Conservation (phyloP, 2,888 invertebrate genomes). For the Harpalus rufipes region DNA sequence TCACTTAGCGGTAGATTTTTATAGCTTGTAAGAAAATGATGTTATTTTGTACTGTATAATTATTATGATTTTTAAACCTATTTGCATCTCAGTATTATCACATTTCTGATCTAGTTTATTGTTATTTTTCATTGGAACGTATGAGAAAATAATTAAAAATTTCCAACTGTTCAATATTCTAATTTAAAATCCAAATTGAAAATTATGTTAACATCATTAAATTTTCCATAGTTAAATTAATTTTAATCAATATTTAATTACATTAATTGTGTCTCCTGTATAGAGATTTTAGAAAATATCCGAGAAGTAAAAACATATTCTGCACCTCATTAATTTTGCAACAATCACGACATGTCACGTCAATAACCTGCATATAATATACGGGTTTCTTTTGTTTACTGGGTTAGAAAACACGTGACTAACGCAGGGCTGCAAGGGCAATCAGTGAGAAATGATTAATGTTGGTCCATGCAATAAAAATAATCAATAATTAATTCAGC, state of each 20-base stretch:
- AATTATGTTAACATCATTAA: neutral
- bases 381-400: constrained; percentile 28
- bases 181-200: neutral
- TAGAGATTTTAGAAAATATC: neutral
- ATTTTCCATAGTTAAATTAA: neutral
- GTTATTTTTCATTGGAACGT: too few species aligned
- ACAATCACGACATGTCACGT: neutral
- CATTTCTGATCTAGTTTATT: too few species aligned
- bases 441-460: constrained; percentile 36
- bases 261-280: neutral
- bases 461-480: constrained; percentile 35
- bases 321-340: constrained; percentile 8
- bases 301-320: neutral
- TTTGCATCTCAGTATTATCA: too few species aligned
- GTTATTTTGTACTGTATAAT: too few species aligned
- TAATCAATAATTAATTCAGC: constrained; percentile 50
- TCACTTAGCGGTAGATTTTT: too few species aligned
- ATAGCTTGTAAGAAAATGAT: too few species aligned
- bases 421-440: constrained; percentile 30
- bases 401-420: constrained; percentile 22
- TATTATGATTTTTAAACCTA: too few species aligned
- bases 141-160: neutral
- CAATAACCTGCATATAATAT: constrained; percentile 3
- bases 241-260: constrained; percentile 15
- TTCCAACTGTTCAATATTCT: neutral